Conservation (phyloP, 1,140 invertebrate genomes). For the Danaus plexippus region DNA sequence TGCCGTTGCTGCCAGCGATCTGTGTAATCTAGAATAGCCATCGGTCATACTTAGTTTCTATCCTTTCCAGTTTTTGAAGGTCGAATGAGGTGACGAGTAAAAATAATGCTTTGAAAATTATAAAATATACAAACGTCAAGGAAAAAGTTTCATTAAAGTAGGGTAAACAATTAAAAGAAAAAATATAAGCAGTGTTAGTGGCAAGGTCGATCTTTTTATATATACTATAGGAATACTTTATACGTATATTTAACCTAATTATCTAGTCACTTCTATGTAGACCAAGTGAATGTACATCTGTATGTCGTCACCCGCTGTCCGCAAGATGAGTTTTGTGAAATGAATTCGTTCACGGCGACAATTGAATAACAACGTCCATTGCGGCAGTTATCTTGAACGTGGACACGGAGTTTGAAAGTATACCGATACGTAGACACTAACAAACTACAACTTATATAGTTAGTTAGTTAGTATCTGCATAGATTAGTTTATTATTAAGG, state of each 20-base stretch:
- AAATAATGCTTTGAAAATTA: too few relatives aligned
- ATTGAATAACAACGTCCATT: conserved; percentile 46
- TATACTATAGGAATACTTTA: too few relatives aligned
- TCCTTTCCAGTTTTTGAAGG: too few relatives aligned
- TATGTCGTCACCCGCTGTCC: conserved; percentile 40
- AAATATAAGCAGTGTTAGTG: too few relatives aligned
- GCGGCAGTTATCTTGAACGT: conserved; percentile 42
- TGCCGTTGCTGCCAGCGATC: conserved; percentile 39
- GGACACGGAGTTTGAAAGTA: conserved; percentile 32
- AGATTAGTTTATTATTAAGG: too few relatives aligned
- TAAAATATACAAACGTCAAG: too few relatives aligned
- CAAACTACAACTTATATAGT: too few relatives aligned
- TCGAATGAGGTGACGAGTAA: too few relatives aligned
- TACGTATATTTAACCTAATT: not conserved
- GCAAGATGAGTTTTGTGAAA: conserved; percentile 67
- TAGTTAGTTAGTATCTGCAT: too few relatives aligned
- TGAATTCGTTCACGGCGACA: conserved; percentile 63
- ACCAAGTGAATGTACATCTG: conserved; percentile 20
- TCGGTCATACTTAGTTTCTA: not conserved
- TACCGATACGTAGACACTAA: conserved; percentile 15
- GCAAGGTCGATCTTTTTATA: too few relatives aligned
- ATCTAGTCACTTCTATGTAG: conserved; percentile 27
- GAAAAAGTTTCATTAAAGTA: too few relatives aligned
- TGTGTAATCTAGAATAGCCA: conserved; percentile 37
- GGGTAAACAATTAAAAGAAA: too few relatives aligned